These are phyloP conservation scores for Mionectes macconnelli DNA, from an alignment of 2,113 vertebrate species.

Conservation along the genomic window DNA sequence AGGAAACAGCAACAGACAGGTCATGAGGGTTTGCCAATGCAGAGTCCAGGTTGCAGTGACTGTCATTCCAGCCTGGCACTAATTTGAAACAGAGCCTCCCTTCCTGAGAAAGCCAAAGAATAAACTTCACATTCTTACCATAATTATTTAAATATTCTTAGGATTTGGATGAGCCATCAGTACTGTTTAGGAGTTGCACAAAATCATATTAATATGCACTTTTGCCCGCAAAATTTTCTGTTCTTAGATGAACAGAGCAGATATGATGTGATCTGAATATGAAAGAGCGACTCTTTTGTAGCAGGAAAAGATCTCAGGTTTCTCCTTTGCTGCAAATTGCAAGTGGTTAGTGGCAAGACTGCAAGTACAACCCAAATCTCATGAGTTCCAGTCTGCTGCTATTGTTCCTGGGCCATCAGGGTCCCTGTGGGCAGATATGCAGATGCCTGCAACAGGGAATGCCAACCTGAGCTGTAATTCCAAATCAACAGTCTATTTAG, in stretches of 20 bases:
- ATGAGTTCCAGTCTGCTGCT: background rate
- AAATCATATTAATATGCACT: background rate
- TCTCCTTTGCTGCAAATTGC: background rate
- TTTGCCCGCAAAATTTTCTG: background rate
- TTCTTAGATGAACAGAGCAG: background rate
- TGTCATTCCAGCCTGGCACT: background rate
- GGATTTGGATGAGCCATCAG: background rate
- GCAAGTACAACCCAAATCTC: background rate
- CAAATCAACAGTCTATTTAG: background rate
- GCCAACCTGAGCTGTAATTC: background rate
- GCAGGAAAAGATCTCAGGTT: background rate
- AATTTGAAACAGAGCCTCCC: background rate
- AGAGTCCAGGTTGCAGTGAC: background rate
- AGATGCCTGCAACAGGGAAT: background rate
- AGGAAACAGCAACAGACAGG: background rate
- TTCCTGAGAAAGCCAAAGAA: background rate
- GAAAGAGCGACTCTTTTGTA: background rate
- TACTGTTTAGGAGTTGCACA: background rate
- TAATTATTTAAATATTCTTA: background rate
- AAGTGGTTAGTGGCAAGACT: background rate
- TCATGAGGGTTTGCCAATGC: background rate
- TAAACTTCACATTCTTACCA: background rate
- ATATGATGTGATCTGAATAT: background rate
- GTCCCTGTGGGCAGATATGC: rapidly evolving
- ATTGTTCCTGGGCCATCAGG: background rate